Conservation (phyloP, 2,888 invertebrate species). For the Punctoribates punctum region DNA sequence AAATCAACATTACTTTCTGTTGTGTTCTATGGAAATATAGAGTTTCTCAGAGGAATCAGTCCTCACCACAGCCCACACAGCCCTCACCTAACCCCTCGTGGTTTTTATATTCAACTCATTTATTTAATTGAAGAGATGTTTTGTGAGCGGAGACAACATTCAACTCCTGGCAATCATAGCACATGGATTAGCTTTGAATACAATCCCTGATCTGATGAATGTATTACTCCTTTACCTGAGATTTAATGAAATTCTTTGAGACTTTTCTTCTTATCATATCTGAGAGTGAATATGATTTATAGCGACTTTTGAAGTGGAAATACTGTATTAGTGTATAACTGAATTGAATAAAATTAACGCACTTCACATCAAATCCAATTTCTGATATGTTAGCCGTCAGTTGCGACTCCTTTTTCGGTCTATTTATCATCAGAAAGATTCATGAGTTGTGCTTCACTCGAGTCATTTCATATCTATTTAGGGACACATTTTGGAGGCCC, state of each 20-base stretch:
- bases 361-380: constrained; percentile 8
- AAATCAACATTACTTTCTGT: neutral
- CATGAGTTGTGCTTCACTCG: neutral
- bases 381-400: neutral
- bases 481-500: neutral
- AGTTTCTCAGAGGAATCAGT: too few relatives aligned
- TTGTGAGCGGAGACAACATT: too few relatives aligned
- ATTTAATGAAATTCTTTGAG: neutral
- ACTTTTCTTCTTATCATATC: neutral
- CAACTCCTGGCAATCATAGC: too few relatives aligned
- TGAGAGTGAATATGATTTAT: neutral
- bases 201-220: neutral
- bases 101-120: too few relatives aligned
- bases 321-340: neutral
- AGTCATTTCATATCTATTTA: constrained; percentile 20
- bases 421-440: constrained; percentile 13
- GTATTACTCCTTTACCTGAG: neutral
- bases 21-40: too few relatives aligned
- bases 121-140: too few relatives aligned
- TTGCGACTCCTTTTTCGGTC: neutral
- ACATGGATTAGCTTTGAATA: neutral
- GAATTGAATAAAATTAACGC: constrained; percentile 18
- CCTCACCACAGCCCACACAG: too few relatives aligned
- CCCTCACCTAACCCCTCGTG: too few relatives aligned
- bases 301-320: constrained; percentile 6